Conservation (phyloP, 1,140 invertebrate species). For the Drosophila guanche region DNA sequence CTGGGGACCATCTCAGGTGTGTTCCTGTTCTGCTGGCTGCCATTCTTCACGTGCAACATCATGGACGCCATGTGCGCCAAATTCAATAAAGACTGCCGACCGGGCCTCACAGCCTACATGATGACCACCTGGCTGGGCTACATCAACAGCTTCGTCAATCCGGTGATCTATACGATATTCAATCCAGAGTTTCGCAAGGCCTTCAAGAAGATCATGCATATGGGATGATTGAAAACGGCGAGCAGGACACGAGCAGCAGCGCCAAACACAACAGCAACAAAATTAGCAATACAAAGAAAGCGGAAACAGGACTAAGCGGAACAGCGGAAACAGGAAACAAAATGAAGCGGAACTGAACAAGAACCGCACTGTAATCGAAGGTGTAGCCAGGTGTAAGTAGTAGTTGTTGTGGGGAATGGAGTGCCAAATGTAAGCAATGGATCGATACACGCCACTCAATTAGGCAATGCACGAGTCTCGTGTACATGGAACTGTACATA, state of each 20-base stretch:
- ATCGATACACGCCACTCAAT: conserved; percentile 60
- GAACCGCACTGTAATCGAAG: no score
- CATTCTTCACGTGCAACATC: conserved; percentile 99
- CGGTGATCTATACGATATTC: conserved; percentile 99
- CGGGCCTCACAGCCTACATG: conserved; percentile 95
- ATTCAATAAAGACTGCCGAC: conserved; percentile 90
- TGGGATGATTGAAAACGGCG: conserved; percentile 83
- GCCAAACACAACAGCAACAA: conserved; percentile 9
- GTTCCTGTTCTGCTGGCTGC: conserved; percentile 99
- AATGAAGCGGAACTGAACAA: no score
- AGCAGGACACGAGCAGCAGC: conserved; percentile 2
- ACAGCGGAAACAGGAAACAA: neutral
- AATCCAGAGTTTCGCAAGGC: conserved; percentile 99
- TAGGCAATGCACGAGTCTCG: conserved; percentile 44
- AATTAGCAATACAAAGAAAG: neutral
- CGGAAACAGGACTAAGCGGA: conserved; percentile 1
- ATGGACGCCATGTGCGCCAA: conserved; percentile 97
- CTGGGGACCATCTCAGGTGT: conserved; percentile 85
- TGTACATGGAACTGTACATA: conserved; percentile 60
- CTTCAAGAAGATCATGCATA: conserved; percentile 96
- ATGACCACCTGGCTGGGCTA: conserved; percentile 99
- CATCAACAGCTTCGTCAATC: conserved; percentile 99
- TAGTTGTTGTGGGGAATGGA: no score
- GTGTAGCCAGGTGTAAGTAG: no score
- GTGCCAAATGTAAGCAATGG: conserved; percentile 61